Base-by-base conservation (phyloP, 2,113 vertebrate species). In the Chaenocephalus aceratus region DNA sequence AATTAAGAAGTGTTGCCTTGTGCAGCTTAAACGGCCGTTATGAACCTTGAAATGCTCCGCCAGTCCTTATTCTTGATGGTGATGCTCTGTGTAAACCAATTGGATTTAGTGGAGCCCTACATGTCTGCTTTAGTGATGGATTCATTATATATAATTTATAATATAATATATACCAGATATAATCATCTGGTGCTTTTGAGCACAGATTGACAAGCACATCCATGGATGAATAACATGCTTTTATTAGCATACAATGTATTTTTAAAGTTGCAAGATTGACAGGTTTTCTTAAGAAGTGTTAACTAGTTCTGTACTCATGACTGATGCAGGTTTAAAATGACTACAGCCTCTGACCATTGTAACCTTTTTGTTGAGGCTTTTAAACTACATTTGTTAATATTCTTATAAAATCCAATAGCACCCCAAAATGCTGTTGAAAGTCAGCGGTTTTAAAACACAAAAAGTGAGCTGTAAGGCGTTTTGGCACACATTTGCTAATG, bases 251-350 rank as follows among this genome's bases (percentile, higher is more conserved):
- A 6, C 3, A 59, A 63, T 44, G 44, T 62, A 18, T 75, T 79
- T 75, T 71, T 61, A 58, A 85, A 80, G 73, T 69, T 79, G 61
- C 67, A 77, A 63, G 16, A 71, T 78, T 80, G 16, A 61, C 45
- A 67, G 73, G 66, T 70, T 79, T 71, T 85, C 3, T 85, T 36
- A 7, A 5, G 60, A 56, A 12, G 52, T 63, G 48, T 48, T 67
- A 75, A 72, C 49, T 45, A 14, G 34, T 23, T 44, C 36, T 63
- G 64, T 70, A 45, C 21, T 26, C 46, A 61, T 63, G 67, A 62
- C 15, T 64, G 45, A 52, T 3, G 1, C 45, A 61, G 60, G 30
- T 77, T 77, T 56, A 18, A 59, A 70, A 70, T 45, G n/a, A 65
- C 26, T 44, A 30, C 26, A 16, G n/a, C 44, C 10, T 61, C 16